Evolutionary conservation across 2,888 invertebrate species (phyloP), one percentile per base, ranked within the genome.

Genomic region (Caenorhabditis sp.): DNA sequence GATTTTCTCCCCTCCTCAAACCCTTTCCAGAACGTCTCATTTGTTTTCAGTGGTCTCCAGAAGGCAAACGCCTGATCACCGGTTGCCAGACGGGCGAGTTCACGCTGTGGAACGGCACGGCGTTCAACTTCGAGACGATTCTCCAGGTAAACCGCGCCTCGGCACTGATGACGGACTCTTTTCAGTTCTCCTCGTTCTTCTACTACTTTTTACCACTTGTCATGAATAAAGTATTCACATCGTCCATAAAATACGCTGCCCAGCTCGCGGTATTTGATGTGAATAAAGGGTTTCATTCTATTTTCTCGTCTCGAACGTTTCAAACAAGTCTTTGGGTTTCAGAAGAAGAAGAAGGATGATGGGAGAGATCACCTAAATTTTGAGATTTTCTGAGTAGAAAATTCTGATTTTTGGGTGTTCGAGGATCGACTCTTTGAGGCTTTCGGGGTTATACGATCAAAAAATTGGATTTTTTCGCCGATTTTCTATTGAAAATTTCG

Each of bases 121-220:
- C 98, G n/a, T 99, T 99, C 93, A 99, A 99, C 94, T 99, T 99
- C 94, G 99, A 99, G 94, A 99, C 99, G n/a, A 99, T 99, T 93
- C 94, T 99, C 64, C 99, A 99, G 95, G 96, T 96, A 80, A 76
- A 38, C 8, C 38, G 38, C n/a, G n/a, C n/a, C n/a, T n/a, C 4
- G 35, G 16, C 19, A 7, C 69, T 6, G 4, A 35, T 8, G 31
- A 35, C 8, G 31, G 31, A 35, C 8, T 35, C 8, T 35, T 35
- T n/a, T n/a, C n/a, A n/a, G n/a, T n/a, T n/a, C n/a, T n/a, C n/a
- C n/a, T n/a, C n/a, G n/a, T n/a, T n/a, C n/a, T n/a, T n/a, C n/a
- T n/a, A n/a, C n/a, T n/a, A n/a, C n/a, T n/a, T n/a, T n/a, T n/a
- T n/a, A n/a, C n/a, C n/a, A n/a, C n/a, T 26, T 51, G 10, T 7